phyloP scores from a whole-genome alignment of 2,797 vertebrate genomes.

The Anguilla megastoma region DNA sequence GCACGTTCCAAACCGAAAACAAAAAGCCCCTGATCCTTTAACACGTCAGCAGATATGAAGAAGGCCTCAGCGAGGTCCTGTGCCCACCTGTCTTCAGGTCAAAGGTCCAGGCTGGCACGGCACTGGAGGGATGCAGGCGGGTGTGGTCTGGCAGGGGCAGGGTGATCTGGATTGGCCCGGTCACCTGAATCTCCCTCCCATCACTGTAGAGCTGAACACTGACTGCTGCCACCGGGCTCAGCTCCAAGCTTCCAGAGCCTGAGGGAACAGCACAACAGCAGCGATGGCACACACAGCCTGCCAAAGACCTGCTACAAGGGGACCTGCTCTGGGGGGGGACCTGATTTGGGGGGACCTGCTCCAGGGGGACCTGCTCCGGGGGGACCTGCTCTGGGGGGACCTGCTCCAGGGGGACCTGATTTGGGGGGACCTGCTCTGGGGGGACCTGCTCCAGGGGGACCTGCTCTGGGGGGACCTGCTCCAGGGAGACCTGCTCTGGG shows the following conservation, averaged over 20 bases:
- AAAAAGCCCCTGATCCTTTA: too few species aligned
- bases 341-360: too few species aligned
- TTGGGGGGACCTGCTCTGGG: too few species aligned
- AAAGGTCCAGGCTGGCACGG: conserved; percentile 84
- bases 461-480: too few species aligned
- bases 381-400: too few species aligned
- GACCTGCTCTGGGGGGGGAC: too few species aligned
- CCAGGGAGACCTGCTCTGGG: too few species aligned
- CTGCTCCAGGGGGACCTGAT: too few species aligned
- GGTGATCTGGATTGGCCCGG: conserved; percentile 78
- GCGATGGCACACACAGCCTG: not conserved
- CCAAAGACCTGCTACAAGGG: too few species aligned
- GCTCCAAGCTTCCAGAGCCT: conserved; percentile 79
- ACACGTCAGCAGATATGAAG: not conserved
- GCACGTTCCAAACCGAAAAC: too few species aligned
- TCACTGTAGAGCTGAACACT: conserved; percentile 76
- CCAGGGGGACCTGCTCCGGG: too few species aligned
- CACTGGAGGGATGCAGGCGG: conserved; percentile 64
- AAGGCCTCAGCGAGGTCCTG: not conserved
- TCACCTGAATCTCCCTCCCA: conserved; percentile 73
- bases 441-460: too few species aligned
- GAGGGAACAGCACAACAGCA: not conserved
- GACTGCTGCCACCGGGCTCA: conserved; percentile 80
- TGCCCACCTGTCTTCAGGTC: conserved; percentile 80
- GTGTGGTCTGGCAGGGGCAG: conserved; percentile 72